Base-by-base conservation (phyloP, 2,797 vertebrate genomes). In the Anas capensis region DNA sequence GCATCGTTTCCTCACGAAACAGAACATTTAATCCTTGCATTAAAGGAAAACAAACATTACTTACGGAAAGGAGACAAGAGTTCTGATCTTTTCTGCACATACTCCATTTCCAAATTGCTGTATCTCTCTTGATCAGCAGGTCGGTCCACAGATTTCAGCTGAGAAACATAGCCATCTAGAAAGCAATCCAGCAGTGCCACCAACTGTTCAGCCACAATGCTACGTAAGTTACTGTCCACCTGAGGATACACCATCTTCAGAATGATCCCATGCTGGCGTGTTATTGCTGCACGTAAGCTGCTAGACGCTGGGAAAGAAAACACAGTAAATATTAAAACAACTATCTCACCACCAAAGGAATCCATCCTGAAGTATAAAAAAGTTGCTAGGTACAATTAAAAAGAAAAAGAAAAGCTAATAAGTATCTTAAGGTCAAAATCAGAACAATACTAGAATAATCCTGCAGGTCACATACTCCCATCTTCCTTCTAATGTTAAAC, bases 181-280 rank as follows among this genome's bases (percentile, higher is more conserved):
- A 99, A 98, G 88, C 98, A 98, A 92, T 99, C 99, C 87, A 99
- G 93, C 44, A 99, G 97, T 1, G 98, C 98, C 95, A 99, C 99
- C 97, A 99, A 96, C 98, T 99, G 99, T 90, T 99, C 99, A 3
- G 98, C 98, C 20, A 99, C 96, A 4, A 96, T 6, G 24, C 96
- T 97, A 11, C 99, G 99, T 76, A 99, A 98, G 91, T 97, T 97
- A 1, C 98, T 99, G 96, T 99, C 99, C 0, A 98, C 99, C 5
- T 99, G 98, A 10, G 99, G 99, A 81, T 99, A 99, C 51, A 99
- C 98, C 1, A 95, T 91, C 88, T 97, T 98, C 96, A 99, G 98
- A 93, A 99, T 97, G 77, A 98, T 70, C 5, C 98, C 98, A 2
- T 99, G 99, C 92, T 99, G 99, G 3, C 97, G 98, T 1, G 70